Evolutionary conservation across 2,113 vertebrate genomes (phyloP), one percentile per base, ranked within the genome.

Genomic region (Apus apus): DNA sequence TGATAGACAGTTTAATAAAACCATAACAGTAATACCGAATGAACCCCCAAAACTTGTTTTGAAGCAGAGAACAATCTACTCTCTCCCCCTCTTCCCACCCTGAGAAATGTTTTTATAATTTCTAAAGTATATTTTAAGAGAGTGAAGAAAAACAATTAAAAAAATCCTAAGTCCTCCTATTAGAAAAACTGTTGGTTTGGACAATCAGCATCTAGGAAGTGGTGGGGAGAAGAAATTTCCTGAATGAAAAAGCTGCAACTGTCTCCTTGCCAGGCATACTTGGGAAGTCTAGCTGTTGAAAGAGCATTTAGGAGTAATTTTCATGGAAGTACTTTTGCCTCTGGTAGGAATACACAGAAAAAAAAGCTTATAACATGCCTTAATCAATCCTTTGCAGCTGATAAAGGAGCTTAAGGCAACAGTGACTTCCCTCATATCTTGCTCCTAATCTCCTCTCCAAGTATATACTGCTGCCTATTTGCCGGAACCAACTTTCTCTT

Each of bases 11-110:
- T 5, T 85, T 90, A 72, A 80, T 64, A 45, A 89, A 84, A 65
- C 15, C 48, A 4, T 50, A 73, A 27, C 1, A 87, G 7, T 61
- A 32, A 58, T 32, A 23, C 7, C 10, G 66, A 89, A 81, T 77
- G 60, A 57, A 53, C 3, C 8, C 5, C 10, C 5, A 70, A 70
- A 4, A 5, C 9, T 76, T 73, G 13, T 30, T 92, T 57, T 74
- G 32, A 83, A 50, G 18, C 22, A 50, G 18, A 73, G 83, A 85
- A 26, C 13, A 43, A 34, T 38, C 15, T 38, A 5, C 13, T 22
- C 8, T 14, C 32, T 22, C 4, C 8, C 30, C 7, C 5, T 4
- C 1, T 3, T 5, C 12, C 4, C 3, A 2, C 20, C 43, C n/a
- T 23, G 8, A 15, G 54, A 50, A 77, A 74, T 71, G 53, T 48